These are phyloP conservation scores for Akabosia matsudoensis DNA, from an alignment of 1,140 invertebrate species.

Conservation along the genomic window DNA sequence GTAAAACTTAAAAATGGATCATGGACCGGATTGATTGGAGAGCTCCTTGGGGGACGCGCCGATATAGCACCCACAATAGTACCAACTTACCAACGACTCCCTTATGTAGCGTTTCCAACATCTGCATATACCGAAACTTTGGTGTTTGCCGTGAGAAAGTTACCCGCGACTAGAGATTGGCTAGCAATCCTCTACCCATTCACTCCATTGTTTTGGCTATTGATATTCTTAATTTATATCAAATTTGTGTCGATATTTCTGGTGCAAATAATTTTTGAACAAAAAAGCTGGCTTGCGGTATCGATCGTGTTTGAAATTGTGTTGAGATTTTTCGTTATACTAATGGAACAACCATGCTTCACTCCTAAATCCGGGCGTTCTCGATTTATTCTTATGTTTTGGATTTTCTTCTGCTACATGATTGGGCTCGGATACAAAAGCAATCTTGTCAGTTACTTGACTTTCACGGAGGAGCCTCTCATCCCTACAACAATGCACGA, in stretches of 20 bases:
- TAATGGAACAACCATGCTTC: not conserved
- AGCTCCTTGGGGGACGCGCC: not conserved
- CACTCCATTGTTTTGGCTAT: not conserved
- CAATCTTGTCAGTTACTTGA: not conserved
- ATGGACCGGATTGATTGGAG: not conserved
- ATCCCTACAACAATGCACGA: not conserved
- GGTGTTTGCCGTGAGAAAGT: not conserved
- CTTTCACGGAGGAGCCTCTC: not conserved
- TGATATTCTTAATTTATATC: not conserved
- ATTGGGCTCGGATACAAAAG: constrained; percentile 1
- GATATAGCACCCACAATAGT: not conserved
- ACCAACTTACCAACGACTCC: not conserved
- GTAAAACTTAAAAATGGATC: not conserved
- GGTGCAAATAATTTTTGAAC: not conserved
- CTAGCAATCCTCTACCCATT: not conserved
- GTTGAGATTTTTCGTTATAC: not conserved
- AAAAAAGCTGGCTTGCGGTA: not conserved
- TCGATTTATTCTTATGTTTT: not conserved
- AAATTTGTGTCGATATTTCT: not conserved
- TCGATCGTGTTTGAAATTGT: not conserved
- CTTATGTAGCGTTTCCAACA: not conserved
- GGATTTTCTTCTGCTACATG: constrained; percentile 5
- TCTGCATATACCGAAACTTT: not conserved
- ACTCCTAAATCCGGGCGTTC: not conserved
- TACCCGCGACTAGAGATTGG: not conserved